phyloP scores from a whole-genome alignment of 1,140 invertebrate genomes.

The Brachionus calyciflorus region DNA sequence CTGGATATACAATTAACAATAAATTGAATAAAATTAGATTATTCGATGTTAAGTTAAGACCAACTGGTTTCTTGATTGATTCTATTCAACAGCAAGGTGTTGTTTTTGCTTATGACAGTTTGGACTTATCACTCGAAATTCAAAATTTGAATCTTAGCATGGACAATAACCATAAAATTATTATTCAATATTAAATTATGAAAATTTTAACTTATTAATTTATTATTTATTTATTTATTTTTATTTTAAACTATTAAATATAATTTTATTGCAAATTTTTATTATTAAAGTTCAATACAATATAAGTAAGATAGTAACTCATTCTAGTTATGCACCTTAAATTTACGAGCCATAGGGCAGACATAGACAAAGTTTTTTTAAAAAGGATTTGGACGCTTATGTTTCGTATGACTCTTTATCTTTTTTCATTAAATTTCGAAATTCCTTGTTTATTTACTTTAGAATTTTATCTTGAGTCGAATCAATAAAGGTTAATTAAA shows the following conservation, averaged over 20 bases:
- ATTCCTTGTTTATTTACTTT: no score
- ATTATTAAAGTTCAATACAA: no score
- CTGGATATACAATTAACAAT: conserved; percentile 15
- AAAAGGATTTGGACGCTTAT: no score
- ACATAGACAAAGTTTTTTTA: no score
- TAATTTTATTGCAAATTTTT: no score
- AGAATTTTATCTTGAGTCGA: no score
- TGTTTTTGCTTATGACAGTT: not conserved
- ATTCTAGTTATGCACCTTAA: no score
- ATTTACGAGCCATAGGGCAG: no score
- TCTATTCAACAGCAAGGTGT: not conserved
- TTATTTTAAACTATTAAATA: not conserved
- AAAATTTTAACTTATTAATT: conserved; percentile 1
- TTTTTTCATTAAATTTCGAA: no score
- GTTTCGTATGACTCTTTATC: no score
- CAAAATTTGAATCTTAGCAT: conserved; percentile 12
- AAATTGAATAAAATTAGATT: conserved; percentile 32
- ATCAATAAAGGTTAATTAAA: no score
- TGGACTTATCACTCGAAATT: conserved; percentile 24
- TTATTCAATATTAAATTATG: conserved; percentile 11
- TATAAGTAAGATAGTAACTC: no score
- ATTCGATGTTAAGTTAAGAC: conserved; percentile 31
- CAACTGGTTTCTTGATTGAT: conserved; percentile 23
- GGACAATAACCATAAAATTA: not conserved
- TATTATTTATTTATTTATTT: conserved; percentile 11